Conservation (phyloP, 2,113 vertebrate genomes). For the Leptodactylus fuscus region DNA sequence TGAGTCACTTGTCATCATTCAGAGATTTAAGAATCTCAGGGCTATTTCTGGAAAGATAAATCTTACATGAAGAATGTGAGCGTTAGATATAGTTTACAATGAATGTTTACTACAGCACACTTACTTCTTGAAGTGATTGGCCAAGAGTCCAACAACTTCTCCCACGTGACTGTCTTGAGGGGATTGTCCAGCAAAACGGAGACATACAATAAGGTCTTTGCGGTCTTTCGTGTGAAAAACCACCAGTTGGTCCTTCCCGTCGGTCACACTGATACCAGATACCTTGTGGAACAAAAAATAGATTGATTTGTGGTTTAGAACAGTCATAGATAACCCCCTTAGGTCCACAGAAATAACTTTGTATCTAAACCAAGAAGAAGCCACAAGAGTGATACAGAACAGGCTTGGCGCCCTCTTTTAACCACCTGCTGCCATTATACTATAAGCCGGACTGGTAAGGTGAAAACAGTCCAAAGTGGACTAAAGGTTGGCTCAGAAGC, state of each 20-base stretch:
- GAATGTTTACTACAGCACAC: neutral
- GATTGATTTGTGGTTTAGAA: neutral
- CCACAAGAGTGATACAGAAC: neutral
- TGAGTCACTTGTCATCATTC: neutral
- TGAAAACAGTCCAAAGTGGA: neutral
- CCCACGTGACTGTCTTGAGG: conserved; percentile 89
- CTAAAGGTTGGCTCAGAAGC: neutral
- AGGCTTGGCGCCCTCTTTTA: neutral
- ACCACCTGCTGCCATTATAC: neutral
- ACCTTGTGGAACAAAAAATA: conserved; percentile 75
- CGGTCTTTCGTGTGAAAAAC: conserved; percentile 97
- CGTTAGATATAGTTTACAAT: neutral
- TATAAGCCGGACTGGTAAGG: neutral
- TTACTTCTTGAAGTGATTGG: conserved; percentile 96
- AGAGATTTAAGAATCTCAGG: neutral
- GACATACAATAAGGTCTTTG: conserved; percentile 93
- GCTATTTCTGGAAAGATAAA: neutral
- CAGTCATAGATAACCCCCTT: neutral
- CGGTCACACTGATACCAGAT: conserved; percentile 92
- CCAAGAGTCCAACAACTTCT: conserved; percentile 91
- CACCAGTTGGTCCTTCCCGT: conserved; percentile 95
- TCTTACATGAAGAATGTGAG: neutral
- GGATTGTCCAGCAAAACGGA: conserved; percentile 83
- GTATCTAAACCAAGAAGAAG: neutral
- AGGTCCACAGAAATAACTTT: neutral